A percentile compares a stretch with the other conserved stretches of the same genome.
phyloP scores from a whole-genome alignment of 2,888 invertebrate species.

The Drosophila meridionalis region DNA sequence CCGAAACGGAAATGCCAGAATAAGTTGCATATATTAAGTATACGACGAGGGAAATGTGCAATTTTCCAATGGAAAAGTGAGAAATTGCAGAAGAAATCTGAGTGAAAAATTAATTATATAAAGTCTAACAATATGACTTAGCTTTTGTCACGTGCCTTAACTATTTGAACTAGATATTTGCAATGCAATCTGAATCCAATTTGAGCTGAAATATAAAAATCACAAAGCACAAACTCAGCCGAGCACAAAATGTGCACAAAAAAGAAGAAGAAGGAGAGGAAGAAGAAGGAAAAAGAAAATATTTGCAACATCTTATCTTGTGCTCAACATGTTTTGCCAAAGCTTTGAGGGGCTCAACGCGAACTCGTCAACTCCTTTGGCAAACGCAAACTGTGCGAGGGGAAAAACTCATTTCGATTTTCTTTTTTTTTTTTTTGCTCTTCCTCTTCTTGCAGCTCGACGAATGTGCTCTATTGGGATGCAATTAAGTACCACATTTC shows the following conservation, averaged over 20 bases:
- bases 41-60: not conserved
- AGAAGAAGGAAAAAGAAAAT: slow-evolving; percentile 18
- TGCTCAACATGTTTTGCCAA: slow-evolving; percentile 15
- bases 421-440: not conserved
- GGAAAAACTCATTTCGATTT: slow-evolving; percentile 51
- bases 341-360: not conserved
- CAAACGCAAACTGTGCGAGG: slow-evolving; percentile 11
- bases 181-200: not conserved
- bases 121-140: not conserved
- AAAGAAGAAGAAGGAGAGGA: not conserved
- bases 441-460: slow-evolving; percentile 16
- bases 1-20: not conserved
- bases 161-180: not conserved
- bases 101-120: not conserved
- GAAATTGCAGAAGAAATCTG: not conserved
- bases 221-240: slow-evolving; percentile 23
- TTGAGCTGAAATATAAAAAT: not conserved
- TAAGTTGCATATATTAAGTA: not conserved
- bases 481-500: slow-evolving; percentile 66
- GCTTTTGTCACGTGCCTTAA: not conserved
- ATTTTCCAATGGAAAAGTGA: not conserved
- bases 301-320: slow-evolving; percentile 34
- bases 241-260: slow-evolving; percentile 36
- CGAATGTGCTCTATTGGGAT: slow-evolving; percentile 64
- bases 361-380: slow-evolving; percentile 43